Evolutionary conservation across 1,140 invertebrate genomes (phyloP), one percentile per base, ranked within the genome.

Genomic region (Conus betulinus): DNA sequence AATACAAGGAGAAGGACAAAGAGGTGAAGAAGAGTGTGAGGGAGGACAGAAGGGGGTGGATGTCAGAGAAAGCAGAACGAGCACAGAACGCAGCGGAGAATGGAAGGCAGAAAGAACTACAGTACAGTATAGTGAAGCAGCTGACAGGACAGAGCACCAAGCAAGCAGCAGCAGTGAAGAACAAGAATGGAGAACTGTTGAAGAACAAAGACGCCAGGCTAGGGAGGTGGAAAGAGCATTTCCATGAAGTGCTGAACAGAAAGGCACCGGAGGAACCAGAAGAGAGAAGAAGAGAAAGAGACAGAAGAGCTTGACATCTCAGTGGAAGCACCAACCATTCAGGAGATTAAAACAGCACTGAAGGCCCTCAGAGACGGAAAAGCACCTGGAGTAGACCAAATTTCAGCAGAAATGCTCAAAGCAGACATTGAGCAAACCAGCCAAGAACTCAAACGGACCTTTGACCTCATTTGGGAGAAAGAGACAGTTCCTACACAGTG

Each of bases 221-320:
- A 20, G 5, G 39, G 27, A n/a, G 78, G n/a, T 81, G 78, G 78
- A 81, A 51, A 39, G 78, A 81, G 11, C 78, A 81, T 39, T 81
- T 81, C 39, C 5, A 81, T 6, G n/a, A n/a, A 81, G 78, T 81
- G n/a, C 78, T 81, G 0, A 81, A 81, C 78, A 81, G 78, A 39
- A 5, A 81, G 3, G 39, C 5, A n/a, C 23, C 15, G 39, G 78
- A n/a, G 15, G 15, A 17, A 17, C 63, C 39, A 7, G 20, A n/a
- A 81, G 20, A 81, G 5, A 81, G n/a, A 81, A 4, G 83, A 17
- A n/a, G n/a, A n/a, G n/a, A n/a, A n/a, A 84, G 52, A 8, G 20
- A 27, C 4, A 84, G 52, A 53, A n/a, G 63, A 71, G 20, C 20
- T 63, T 23, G 83, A 23, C 52, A 63, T 84, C 57, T 63, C 5